Conservation (phyloP, 2,888 invertebrate genomes). For the Athalia circularis region DNA sequence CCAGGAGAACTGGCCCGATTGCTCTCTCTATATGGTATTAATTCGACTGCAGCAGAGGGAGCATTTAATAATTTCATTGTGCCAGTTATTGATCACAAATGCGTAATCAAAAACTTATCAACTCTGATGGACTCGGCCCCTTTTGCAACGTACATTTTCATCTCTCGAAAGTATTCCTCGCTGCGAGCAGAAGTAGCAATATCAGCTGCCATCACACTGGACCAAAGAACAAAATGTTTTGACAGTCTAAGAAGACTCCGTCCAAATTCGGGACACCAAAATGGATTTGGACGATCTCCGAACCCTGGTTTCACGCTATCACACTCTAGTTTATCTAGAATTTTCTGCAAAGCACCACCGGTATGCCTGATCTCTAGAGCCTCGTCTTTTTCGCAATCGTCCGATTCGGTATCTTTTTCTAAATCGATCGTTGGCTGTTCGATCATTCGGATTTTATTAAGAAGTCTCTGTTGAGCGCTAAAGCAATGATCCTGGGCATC, state of each 20-base stretch:
- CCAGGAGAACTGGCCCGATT: background rate
- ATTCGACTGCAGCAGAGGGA: slow-evolving; percentile 13
- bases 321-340: slow-evolving; percentile 2
- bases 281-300: slow-evolving; percentile 43
- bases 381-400: slow-evolving; percentile 19
- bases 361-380: background rate
- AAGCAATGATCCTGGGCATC: slow-evolving; percentile 14
- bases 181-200: slow-evolving; percentile 45
- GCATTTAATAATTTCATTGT: slow-evolving; percentile 41
- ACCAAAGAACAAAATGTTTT: slow-evolving; percentile 41
- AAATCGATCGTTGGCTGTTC: slow-evolving; percentile 27
- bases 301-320: slow-evolving; percentile 6
- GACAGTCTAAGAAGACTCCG: slow-evolving; percentile 38
- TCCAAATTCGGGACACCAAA: slow-evolving; percentile 44
- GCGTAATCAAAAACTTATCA: slow-evolving; percentile 39
- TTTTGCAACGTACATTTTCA: slow-evolving; percentile 30
- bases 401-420: slow-evolving; percentile 11
- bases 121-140: slow-evolving; percentile 18
- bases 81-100: slow-evolving; percentile 41
- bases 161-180: slow-evolving; percentile 45
- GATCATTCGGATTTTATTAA: slow-evolving; percentile 5
- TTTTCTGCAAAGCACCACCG: slow-evolving; percentile 20
- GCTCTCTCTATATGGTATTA: background rate
- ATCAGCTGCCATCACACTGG: slow-evolving; percentile 31
- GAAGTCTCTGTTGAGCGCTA: slow-evolving; percentile 14